Evolutionary conservation across 2,888 invertebrate genomes (phyloP).

Genomic region (Callyntrura sp.): DNA sequence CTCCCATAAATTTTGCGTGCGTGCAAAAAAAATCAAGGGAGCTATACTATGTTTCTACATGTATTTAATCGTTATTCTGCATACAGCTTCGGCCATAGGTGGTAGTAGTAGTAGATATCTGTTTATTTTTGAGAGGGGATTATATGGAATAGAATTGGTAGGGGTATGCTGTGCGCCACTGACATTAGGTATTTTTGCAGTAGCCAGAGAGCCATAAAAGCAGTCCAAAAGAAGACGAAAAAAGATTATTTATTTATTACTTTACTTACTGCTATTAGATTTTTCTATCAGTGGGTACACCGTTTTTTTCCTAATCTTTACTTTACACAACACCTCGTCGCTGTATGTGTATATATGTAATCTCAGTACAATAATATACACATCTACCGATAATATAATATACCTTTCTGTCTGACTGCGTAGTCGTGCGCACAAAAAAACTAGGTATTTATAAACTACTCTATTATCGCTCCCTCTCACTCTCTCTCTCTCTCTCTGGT

Average conservation of each 20-base stretch:
- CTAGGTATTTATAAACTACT: slow-evolving; percentile 37
- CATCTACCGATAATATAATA: not conserved
- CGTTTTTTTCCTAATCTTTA: not conserved
- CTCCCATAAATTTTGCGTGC: slow-evolving; percentile 74
- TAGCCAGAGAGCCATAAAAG: slow-evolving; percentile 47
- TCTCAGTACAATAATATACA: not conserved
- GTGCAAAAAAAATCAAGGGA: slow-evolving; percentile 41
- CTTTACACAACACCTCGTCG: not conserved
- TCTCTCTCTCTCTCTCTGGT: too few species aligned
- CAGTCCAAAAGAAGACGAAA: slow-evolving; percentile 46
- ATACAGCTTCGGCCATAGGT: too few species aligned
- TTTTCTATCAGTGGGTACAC: not conserved
- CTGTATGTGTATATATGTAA: not conserved
- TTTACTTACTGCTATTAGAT: slow-evolving; percentile 28
- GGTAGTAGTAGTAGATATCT: not conserved
- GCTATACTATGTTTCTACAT: not conserved
- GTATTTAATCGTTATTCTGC: too few species aligned
- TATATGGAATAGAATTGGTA: too few species aligned
- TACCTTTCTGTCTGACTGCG: slow-evolving; percentile 21
- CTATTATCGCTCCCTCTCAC: not conserved
- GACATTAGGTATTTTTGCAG: not conserved
- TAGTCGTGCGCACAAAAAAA: slow-evolving; percentile 29
- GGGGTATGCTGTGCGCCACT: too few species aligned
- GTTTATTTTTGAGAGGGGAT: too few species aligned
- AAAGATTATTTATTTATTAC: slow-evolving; percentile 61